Percentiles rank a stretch among this genome's conserved stretches.
These are phyloP conservation scores for Drosophila pseudoobscura DNA, from an alignment of 1,140 invertebrate genomes.

Conservation along the genomic window DNA sequence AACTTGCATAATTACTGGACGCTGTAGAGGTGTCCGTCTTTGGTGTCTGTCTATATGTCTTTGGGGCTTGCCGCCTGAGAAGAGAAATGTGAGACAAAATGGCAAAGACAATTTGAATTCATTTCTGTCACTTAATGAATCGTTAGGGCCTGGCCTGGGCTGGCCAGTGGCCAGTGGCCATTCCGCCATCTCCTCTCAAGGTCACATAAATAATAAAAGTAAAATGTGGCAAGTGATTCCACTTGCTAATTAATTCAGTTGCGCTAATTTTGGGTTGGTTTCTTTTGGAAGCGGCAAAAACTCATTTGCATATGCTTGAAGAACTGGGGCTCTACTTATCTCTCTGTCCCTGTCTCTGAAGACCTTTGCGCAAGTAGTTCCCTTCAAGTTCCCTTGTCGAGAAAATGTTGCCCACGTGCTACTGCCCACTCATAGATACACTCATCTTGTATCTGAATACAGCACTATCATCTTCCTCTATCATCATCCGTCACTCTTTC, in stretches of 20 bases:
- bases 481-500: conserved; percentile 24
- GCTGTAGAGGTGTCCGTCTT: conserved; percentile 16
- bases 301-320: conserved; percentile 51
- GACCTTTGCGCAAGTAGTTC: conserved; percentile 52
- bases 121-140: conserved; percentile 46
- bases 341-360: conserved; percentile 1
- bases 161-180: not conserved
- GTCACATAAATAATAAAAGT: conserved; percentile 60
- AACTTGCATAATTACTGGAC: conserved; percentile 62
- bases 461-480: conserved; percentile 44
- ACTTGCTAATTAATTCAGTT: conserved; percentile 77
- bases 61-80: conserved; percentile 10
- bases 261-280: conserved; percentile 64
- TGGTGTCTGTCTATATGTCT: too few relatives aligned
- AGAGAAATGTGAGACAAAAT: conserved; percentile 56
- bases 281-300: conserved; percentile 20
- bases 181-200: conserved; percentile 60
- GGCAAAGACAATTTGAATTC: conserved; percentile 59
- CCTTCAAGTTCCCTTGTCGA: conserved; percentile 23
- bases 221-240: conserved; percentile 66
- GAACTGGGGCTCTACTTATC: conserved; percentile 14
- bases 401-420: conserved; percentile 61
- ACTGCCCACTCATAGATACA: conserved; percentile 32
- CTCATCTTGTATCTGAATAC: conserved; percentile 30
- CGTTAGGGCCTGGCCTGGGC: conserved; percentile 5